Conservation (phyloP, 2,888 invertebrate species). For the Hypomecis atomaria region DNA sequence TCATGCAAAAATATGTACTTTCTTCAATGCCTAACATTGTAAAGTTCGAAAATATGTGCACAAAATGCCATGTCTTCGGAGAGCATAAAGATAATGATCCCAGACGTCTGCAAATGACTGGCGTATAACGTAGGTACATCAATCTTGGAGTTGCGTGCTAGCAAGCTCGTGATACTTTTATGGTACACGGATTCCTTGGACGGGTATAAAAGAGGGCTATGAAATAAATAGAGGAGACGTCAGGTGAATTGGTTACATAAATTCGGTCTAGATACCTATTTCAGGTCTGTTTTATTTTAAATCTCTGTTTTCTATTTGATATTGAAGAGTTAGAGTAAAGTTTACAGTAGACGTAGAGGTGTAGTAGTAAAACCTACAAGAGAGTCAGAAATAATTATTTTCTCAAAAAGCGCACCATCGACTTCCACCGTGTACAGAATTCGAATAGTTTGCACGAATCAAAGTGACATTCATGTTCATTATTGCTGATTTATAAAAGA, state of each 20-base stretch:
- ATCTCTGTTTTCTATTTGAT: too few species aligned
- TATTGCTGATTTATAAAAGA: too few species aligned
- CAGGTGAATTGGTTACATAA: slow-evolving; percentile 17
- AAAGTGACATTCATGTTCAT: too few species aligned
- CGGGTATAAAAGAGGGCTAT: slow-evolving; percentile 15
- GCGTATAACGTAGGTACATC: slow-evolving; percentile 50
- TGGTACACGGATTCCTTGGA: slow-evolving; percentile 26
- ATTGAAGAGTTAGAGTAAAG: too few species aligned
- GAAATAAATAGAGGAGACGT: slow-evolving; percentile 10
- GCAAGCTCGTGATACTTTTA: slow-evolving; percentile 24
- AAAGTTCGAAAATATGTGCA: slow-evolving; percentile 14
- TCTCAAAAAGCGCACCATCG: too few species aligned
- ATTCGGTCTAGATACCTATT: slow-evolving; percentile 4
- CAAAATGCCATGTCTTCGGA: slow-evolving; percentile 19
- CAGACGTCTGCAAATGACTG: slow-evolving; percentile 41
- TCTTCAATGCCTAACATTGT: background rate
- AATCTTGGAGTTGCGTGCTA: slow-evolving; percentile 20
- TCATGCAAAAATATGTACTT: too few species aligned
- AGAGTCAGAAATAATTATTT: too few species aligned
- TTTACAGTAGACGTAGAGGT: too few species aligned
- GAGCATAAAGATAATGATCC: slow-evolving; percentile 48
- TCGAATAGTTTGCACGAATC: too few species aligned
- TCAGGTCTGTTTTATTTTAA: too few species aligned
- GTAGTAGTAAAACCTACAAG: too few species aligned
- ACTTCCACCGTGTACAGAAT: too few species aligned